Base-by-base conservation (phyloP, 2,113 vertebrate genomes). In the Galeopterus variegatus region DNA sequence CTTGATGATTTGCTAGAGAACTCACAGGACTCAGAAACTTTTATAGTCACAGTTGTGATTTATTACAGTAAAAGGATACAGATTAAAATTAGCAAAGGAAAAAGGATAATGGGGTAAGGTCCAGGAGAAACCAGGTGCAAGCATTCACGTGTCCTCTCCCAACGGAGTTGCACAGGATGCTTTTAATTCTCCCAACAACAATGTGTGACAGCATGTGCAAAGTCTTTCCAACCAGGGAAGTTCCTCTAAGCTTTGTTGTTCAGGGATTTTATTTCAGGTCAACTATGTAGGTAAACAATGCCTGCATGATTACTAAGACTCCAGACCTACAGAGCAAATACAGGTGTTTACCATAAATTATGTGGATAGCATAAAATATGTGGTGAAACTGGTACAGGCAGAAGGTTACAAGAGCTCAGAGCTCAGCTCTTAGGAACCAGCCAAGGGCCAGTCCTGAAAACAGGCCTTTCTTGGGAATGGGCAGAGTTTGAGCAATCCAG, bases 41-140 rank as follows among this genome's bases (percentile, higher is more conserved):
- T 80, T 80, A 82, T n/a, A 73, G 28, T 85, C 48, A 73, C 14
- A 54, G 45, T 85, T 84, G 69, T 45, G 26, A 6, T n/a, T 70
- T 75, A 67, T 52, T 60, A 75, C 10, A 73, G 33, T 58, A 62
- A 82, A 76, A 17, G 6, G 12, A 67, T 62, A 80, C 5, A 76
- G 33, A 62, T 64, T 64, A 70, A 90, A 75, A 88, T 54, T 21
- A 85, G 56, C 36, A 92, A 96, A 94, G 21, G 41, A 64, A 28
- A 89, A 88, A 50, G 50, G 5, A 10, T 94, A 36, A 79, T 18
- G 28, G 41, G 24, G 13, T 60, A 31, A 89, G 80, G 15, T 64
- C 36, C 45, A 75, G 31, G 58, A 77, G 48, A 90, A 69, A 89
- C 13, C 64, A 92, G 31, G 15, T 11, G 9, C 18, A 84, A 45